Evolutionary conservation across 2,113 vertebrate species (phyloP), one percentile per base, ranked within the genome.

Genomic region (Pelodiscus sinensis): DNA sequence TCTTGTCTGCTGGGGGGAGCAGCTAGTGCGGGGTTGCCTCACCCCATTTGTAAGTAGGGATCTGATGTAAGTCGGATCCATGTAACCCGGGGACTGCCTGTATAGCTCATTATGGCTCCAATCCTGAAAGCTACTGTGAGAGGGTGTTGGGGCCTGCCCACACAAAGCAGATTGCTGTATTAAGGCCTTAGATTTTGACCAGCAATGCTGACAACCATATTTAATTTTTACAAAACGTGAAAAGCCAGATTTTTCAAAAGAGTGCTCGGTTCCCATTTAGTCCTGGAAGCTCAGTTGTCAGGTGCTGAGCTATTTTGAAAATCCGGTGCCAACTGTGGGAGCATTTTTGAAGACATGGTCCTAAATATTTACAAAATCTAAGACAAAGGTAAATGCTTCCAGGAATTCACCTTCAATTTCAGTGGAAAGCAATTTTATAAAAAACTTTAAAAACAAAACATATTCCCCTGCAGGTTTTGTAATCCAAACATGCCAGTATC

Each of bases 291-390:
- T 19, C n/a, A 35, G 31, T 14, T 8, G 1, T 84, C 51, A 65
- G 31, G 89, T 77, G 79, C 1, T 3, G 21, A 81, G 31, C 55
- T 55, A 79, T 82, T 86, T 79, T 79, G 86, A 78, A 84, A 94
- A n/a, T 6, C 82, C 18, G 54, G 92, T 50, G 57, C 57, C 57
- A 90, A 86, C 15, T 8, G 1, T 84, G 57, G 31, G 19, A 82
- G 31, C 55, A 62, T 84, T 82, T 86, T 78, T 79, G 88, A 80
- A 81, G 93, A 44, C 5, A 80, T 22, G 54, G 92, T 51, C 24
- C 87, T 12, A 31, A 85, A 55, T 71, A 79, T 54, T 21, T 68
- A 7, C 92, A 94, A 94, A 90, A 88, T 82, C 75, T 21, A 87
- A 94, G 87, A 80, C 62, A 6, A 5, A 65, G 1, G 3, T 35